Evolutionary conservation across 2,888 invertebrate species (phyloP).

Genomic region (Scelioninae gen. 2): DNA sequence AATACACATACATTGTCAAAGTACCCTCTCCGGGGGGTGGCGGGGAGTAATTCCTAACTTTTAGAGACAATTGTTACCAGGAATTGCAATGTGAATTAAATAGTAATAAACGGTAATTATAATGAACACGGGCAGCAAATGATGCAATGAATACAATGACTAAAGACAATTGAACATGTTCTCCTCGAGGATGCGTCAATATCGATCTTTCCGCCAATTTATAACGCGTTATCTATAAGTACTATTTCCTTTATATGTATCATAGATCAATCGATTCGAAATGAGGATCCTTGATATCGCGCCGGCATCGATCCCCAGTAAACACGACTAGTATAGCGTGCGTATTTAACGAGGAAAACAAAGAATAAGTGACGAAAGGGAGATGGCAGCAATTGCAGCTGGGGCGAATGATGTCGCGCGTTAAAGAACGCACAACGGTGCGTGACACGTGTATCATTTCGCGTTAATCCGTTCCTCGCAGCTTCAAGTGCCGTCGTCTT

Average conservation of each 20-base stretch:
- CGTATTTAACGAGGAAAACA: constrained; percentile 49
- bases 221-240: constrained; percentile 60
- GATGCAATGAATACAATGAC: too few species aligned
- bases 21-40: too few species aligned
- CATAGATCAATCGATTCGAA: constrained; percentile 60
- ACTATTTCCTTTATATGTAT: constrained; percentile 60
- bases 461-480: constrained; percentile 19
- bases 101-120: too few species aligned
- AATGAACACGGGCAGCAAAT: too few species aligned
- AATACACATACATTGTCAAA: too few species aligned
- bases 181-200: constrained; percentile 61
- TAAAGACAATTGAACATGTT: constrained; percentile 41
- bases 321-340: constrained; percentile 56
- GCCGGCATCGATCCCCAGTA: constrained; percentile 60
- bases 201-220: constrained; percentile 64
- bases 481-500: constrained; percentile 29
- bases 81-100: too few species aligned
- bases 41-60: too few species aligned
- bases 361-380: constrained; percentile 24
- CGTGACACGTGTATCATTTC: constrained; percentile 46
- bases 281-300: constrained; percentile 60
- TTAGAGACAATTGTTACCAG: too few species aligned
- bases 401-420: constrained; percentile 13
- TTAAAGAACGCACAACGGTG: constrained; percentile 15
- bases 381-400: constrained; percentile 22